Conservation (phyloP, 1,140 invertebrate species). For the Cyclargus thomasi region DNA sequence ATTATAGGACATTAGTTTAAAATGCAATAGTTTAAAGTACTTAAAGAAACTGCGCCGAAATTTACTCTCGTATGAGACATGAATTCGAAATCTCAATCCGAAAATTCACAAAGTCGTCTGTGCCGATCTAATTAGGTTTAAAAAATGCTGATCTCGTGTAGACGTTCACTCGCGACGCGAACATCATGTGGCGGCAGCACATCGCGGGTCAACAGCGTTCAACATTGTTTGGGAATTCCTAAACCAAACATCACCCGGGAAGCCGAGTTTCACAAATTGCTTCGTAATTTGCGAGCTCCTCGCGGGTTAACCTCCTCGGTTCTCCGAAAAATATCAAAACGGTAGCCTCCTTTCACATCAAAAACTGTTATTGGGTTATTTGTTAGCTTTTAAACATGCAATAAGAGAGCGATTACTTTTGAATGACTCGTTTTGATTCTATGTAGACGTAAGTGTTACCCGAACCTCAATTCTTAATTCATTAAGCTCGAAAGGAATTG, state of each 20-base stretch:
- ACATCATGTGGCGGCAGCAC: neutral
- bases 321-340: neutral
- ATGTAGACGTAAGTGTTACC: neutral
- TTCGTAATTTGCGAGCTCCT: neutral
- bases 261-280: slow-evolving; percentile 8
- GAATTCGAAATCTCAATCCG: neutral
- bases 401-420: neutral
- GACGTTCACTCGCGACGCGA: slow-evolving; percentile 2
- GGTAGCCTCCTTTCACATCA: neutral
- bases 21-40: neutral
- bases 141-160: slow-evolving; percentile 11
- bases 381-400: neutral
- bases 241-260: neutral
- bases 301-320: neutral
- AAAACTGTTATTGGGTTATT: neutral
- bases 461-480: neutral
- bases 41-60: neutral
- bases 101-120: neutral
- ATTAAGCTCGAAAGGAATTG: neutral
- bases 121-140: slow-evolving; percentile 5
- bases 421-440: neutral
- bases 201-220: slow-evolving; percentile 7
- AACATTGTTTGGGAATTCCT: slow-evolving; percentile 6
- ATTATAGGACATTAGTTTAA: neutral
- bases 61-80: neutral